Evolutionary conservation across 2,888 invertebrate genomes (phyloP).

Genomic region (Ectemnius cavifrons): DNA sequence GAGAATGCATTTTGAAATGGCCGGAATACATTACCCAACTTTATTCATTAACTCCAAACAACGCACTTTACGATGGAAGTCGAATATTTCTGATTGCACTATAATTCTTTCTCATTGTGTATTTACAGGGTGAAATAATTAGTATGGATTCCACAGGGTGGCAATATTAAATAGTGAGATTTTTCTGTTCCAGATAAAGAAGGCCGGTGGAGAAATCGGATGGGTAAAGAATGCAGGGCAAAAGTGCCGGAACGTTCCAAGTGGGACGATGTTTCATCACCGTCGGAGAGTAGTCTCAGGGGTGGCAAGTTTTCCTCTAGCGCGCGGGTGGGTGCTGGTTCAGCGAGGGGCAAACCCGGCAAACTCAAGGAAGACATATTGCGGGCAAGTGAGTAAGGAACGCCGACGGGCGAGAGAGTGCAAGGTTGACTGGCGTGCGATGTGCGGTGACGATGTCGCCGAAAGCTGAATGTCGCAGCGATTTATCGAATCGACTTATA

Average conservation of each 20-base stretch:
- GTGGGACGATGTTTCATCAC: not conserved
- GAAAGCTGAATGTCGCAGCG: constrained; percentile 59
- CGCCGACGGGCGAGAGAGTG: constrained; percentile 48
- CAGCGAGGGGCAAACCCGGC: constrained; percentile 40
- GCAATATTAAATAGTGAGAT: no score
- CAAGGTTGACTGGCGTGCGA: constrained; percentile 60
- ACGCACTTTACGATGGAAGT: no score
- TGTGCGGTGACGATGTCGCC: constrained; percentile 65
- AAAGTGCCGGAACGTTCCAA: constrained; percentile 20
- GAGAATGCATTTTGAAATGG: not conserved
- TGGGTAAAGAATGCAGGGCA: constrained; percentile 17
- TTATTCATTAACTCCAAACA: no score
- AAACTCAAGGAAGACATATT: constrained; percentile 63
- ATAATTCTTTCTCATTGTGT: no score
- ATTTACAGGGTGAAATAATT: not conserved
- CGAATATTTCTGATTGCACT: no score
- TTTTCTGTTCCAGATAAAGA: no score
- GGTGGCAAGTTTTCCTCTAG: not conserved
- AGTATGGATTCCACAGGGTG: no score
- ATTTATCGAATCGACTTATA: constrained; percentile 67
- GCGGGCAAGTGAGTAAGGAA: constrained; percentile 59
- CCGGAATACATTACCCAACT: constrained; percentile 13
- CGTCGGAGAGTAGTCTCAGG: constrained; percentile 12
- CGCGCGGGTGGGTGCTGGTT: constrained; percentile 37
- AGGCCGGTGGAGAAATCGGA: not conserved